Evolutionary conservation across 2,888 invertebrate species (phyloP), one percentile per base, ranked within the genome.

Genomic region (Eupithecia pulchellata): DNA sequence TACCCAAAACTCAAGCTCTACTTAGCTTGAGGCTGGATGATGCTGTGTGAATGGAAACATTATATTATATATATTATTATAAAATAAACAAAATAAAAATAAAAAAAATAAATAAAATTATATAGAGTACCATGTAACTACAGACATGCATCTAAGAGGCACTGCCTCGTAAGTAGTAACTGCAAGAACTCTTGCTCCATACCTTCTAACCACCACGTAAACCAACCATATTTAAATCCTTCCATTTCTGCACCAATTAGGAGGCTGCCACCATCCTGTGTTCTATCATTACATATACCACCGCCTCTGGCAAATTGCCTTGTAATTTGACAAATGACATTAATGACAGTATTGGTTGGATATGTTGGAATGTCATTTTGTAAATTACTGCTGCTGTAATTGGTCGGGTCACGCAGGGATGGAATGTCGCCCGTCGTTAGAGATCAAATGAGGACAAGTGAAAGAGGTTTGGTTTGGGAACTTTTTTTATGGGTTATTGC

Each of bases 301-400:
- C 72, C 67, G 80, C 84, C 83, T 75, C 73, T 63, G 85, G 87
- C 87, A 84, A 87, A 86, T 87, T 86, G 81, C 83, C 77, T 78
- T 75, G 84, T 89, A 91, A 91, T 90, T 88, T 83, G 78, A 85
- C 87, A 88, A 89, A 90, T 90, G 84, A 89, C 84, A 88, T 84
- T 84, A 87, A 88, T 87, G 81, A 86, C 81, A 86, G 84, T 89
- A 90, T 90, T 83, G 89, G 85, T 87, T 30, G 58, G 29, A 60
- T 60, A 60, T 60, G 58, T 60, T 75, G 88, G 90, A 90, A 90
- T 91, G 90, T 91, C 89, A 90, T 91, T 91, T 90, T 79, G 87
- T 87, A 89, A 89, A 91, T 89, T 89, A 84, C 82, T 70, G 47
- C 34, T 66, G 81, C 80, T 82, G 63, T 83, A 90, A 90, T 90